Evolutionary conservation across 1,140 invertebrate species (phyloP).

Genomic region (Metopolophium dirhodum): DNA sequence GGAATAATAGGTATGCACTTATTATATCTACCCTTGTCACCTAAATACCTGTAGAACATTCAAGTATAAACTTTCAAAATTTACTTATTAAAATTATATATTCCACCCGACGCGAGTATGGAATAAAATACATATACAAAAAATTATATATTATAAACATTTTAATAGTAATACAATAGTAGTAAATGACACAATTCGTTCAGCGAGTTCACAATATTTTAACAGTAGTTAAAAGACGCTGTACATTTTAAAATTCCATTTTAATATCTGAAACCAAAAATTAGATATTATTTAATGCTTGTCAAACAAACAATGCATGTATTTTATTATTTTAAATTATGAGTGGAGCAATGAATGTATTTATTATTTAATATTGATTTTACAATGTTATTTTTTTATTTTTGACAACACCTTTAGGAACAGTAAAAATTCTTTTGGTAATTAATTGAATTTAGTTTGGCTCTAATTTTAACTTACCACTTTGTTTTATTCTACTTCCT

Average conservation of each 20-base stretch:
- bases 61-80: neutral
- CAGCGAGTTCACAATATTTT: neutral
- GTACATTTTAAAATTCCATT: slow-evolving; percentile 48
- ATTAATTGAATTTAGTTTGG: neutral
- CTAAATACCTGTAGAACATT: neutral
- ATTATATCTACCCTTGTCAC: neutral
- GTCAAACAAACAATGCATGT: neutral
- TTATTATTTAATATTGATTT: too few species aligned
- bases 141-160: neutral
- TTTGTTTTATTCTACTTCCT: slow-evolving; percentile 57
- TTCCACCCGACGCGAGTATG: neutral
- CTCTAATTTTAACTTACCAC: slow-evolving; percentile 17
- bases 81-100: neutral
- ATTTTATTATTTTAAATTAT: neutral
- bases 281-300: neutral
- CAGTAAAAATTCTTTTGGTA: neutral
- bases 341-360: neutral
- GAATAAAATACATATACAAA: neutral
- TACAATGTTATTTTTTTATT: neutral
- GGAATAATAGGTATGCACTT: too few species aligned
- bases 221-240: neutral
- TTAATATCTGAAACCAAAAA: slow-evolving; percentile 50
- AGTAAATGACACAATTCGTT: neutral
- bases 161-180: neutral
- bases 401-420: neutral